phyloP scores from a whole-genome alignment of 1,140 invertebrate species.

The Aphelinus atriplicis region DNA sequence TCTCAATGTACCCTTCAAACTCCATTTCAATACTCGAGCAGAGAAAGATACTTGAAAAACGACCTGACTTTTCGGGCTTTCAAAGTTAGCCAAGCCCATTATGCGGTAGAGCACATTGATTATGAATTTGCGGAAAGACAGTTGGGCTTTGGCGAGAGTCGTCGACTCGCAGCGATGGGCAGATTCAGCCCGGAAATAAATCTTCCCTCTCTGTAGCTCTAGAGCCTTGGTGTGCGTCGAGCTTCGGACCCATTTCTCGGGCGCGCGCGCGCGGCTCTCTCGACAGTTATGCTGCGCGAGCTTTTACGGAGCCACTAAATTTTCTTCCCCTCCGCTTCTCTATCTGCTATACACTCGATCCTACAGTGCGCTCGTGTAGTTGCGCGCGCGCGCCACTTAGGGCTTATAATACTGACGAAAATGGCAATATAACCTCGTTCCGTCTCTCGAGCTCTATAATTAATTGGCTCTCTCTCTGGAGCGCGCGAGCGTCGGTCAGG shows the following conservation, averaged over 20 bases:
- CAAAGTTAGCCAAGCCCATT: too few species aligned
- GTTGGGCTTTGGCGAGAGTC: not conserved
- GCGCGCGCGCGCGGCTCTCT: too few species aligned
- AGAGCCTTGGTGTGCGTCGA: too few species aligned
- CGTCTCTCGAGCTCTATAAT: slow-evolving; percentile 9
- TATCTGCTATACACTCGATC: too few species aligned
- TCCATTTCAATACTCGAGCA: too few species aligned
- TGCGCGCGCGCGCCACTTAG: slow-evolving; percentile 1
- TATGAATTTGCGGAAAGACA: too few species aligned
- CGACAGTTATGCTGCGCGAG: not conserved
- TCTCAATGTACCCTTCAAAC: too few species aligned
- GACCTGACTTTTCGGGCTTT: too few species aligned
- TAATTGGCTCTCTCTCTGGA: slow-evolving; percentile 10
- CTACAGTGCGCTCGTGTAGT: too few species aligned
- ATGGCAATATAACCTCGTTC: slow-evolving; percentile 18
- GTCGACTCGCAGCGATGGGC: slow-evolving; percentile 11
- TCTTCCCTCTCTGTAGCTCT: slow-evolving; percentile 14
- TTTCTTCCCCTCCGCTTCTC: not conserved
- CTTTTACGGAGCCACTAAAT: slow-evolving; percentile 36
- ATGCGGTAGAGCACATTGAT: too few species aligned
- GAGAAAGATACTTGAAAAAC: too few species aligned
- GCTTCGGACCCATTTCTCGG: too few species aligned
- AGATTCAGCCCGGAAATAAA: slow-evolving; percentile 30
- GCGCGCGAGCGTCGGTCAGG: not conserved
- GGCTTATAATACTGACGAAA: slow-evolving; percentile 8